Base-by-base conservation (phyloP, 2,797 vertebrate species). In the Rhinella marina region DNA sequence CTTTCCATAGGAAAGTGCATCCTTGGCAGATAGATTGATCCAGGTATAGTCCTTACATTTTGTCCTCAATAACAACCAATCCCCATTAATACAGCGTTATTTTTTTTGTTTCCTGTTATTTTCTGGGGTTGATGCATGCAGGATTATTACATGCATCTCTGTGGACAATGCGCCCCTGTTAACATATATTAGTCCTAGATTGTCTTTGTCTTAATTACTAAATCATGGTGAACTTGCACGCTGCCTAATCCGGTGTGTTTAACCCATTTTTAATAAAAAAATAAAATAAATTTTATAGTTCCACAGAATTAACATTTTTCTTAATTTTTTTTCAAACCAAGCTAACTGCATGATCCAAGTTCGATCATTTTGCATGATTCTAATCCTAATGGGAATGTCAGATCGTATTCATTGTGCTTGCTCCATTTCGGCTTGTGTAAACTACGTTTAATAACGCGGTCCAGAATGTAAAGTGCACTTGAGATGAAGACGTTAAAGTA, bases 1-100 rank as follows among this genome's bases (percentile, higher is more conserved):
- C 91, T 83, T 97, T 97, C 98, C 97, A 93, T 99, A 99, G 98
- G 98, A 99, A 98, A 99, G 98, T 96, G 98, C 98, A 98, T 98
- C 98, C 96, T 96, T 99, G 98, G 98, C 98, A 98, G 98, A 99
- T 99, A 99, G 98, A 97, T 99, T 99, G 98, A 99, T 99, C 95
- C 98, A 99, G 98, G 98, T 99, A 99, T 97, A 96, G 92, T 94
- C 92, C 93, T 93, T 90, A 73, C 94, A 92, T 94, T 92, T 93
- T 90, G 89, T 90, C 78, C 87, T 75, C n/a, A 54, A 81, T 91
- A 91, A 90, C 68, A 84, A 57, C 89, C 86, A 90, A 93, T 62
- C 56, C 84, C 90, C 89, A 82, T 92, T 90, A 91, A 50, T 0
- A 52, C 61, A 17, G 10, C 82, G 11, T 25, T 64, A 41, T 50